Conservation (phyloP, 2,797 vertebrate species). For the Tragelaphus eurycerus region DNA sequence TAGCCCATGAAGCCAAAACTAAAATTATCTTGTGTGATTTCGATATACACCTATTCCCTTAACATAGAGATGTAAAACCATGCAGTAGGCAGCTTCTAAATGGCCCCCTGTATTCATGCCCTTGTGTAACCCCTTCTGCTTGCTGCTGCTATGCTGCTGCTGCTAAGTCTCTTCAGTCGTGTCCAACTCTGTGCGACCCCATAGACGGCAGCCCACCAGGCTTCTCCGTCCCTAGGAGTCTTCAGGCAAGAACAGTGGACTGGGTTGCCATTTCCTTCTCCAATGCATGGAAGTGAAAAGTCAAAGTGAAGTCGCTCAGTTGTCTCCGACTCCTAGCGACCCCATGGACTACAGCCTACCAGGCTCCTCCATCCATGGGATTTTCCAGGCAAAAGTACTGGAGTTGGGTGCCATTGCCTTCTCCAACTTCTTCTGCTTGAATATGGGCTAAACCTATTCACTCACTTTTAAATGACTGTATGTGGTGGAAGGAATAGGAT, state of each 20-base stretch:
- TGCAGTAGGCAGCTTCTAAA: not conserved
- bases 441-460: not conserved
- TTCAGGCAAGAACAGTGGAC: no score
- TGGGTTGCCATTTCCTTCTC: no score
- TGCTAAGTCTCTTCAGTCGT: no score
- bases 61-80: not conserved
- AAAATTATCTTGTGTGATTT: not conserved
- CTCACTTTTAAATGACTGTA: not conserved
- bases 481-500: not conserved
- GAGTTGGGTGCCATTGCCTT: no score
- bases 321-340: fast-evolving
- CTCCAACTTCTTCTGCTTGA: not conserved
- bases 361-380: no score
- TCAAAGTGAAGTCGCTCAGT: no score
- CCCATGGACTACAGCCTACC: no score
- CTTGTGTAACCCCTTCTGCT: not conserved
- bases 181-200: no score
- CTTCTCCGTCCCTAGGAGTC: no score
- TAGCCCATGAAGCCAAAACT: not conserved
- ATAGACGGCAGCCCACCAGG: no score
- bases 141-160: not conserved
- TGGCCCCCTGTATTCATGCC: not conserved
- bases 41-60: not conserved
- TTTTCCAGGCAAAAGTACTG: no score
- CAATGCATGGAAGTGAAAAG: no score